Conservation (phyloP, 1,140 invertebrate species). For the Onthophagus taurus region DNA sequence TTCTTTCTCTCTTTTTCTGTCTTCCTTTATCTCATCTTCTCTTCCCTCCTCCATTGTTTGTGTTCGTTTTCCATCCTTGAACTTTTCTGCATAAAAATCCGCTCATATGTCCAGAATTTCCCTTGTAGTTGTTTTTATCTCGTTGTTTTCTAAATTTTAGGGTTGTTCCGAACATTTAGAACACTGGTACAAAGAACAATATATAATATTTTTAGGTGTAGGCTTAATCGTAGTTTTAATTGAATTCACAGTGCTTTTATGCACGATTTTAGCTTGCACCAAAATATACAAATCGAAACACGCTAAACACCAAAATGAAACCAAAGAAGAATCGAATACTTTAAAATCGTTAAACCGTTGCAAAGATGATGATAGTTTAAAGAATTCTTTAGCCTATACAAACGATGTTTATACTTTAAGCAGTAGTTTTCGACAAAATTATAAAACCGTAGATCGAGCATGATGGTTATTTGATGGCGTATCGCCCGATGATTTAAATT, state of each 20-base stretch:
- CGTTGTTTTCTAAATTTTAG: conserved; percentile 39
- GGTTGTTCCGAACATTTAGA: conserved; percentile 62
- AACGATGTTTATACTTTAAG: conserved; percentile 34
- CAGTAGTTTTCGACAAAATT: conserved; percentile 34
- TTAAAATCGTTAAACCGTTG: conserved; percentile 7
- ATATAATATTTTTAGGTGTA: conserved; percentile 56
- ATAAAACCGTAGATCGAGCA: conserved; percentile 31
- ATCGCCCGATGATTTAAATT: conserved; percentile 15
- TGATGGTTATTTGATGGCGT: conserved; percentile 28
- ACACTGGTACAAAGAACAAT: conserved; percentile 68
- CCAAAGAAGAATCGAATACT: neutral
- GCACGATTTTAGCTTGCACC: conserved; percentile 59
- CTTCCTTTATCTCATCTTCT: too few species aligned
- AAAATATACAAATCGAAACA: conserved; percentile 36
- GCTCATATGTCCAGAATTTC: too few species aligned
- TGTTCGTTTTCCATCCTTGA: too few species aligned
- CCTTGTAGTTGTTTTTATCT: too few species aligned
- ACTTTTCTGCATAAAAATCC: too few species aligned
- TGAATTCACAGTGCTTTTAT: conserved; percentile 58
- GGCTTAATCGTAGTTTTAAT: conserved; percentile 55
- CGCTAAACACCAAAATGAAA: conserved; percentile 21
- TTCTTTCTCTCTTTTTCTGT: too few species aligned
- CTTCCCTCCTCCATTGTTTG: too few species aligned
- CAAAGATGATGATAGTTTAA: neutral
- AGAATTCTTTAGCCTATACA: conserved; percentile 24